These are phyloP conservation scores for Chiroxiphia lanceolata DNA, from an alignment of 2,797 vertebrate species.

Conservation along the genomic window DNA sequence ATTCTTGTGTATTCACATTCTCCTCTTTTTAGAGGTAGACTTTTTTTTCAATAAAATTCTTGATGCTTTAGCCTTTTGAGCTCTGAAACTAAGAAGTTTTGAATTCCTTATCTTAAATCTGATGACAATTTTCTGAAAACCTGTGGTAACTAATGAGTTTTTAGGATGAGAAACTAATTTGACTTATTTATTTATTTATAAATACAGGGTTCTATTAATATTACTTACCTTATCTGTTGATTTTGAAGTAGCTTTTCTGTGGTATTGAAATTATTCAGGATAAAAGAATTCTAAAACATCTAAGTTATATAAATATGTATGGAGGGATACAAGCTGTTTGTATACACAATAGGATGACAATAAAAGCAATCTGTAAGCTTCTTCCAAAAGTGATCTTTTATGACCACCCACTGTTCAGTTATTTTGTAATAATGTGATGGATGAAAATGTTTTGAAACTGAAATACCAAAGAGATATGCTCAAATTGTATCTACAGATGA, in stretches of 20 bases:
- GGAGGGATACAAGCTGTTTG: constrained; percentile 39
- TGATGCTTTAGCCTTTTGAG: not conserved
- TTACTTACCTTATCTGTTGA: constrained; percentile 26
- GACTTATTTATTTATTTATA: not conserved
- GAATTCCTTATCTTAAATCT: not conserved
- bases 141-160: not conserved
- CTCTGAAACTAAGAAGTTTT: not conserved
- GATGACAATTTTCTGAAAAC: not conserved
- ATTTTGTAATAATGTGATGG: constrained; percentile 56
- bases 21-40: not conserved
- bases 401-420: constrained; percentile 49
- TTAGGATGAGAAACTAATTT: constrained; percentile 44
- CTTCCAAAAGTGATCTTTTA: constrained; percentile 46
- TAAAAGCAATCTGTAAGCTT: constrained; percentile 42
- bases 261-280: constrained; percentile 61
- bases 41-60: not conserved
- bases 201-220: not conserved
- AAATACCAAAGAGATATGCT: constrained; percentile 14
- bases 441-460: constrained; percentile 38
- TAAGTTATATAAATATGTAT: constrained; percentile 68
- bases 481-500: not conserved
- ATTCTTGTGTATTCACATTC: not conserved
- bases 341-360: constrained; percentile 51
- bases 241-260: constrained; percentile 63
- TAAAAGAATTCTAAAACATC: constrained; percentile 43